Base-by-base conservation (phyloP, 2,113 vertebrate species). In the Pseudopodoces humilis region DNA sequence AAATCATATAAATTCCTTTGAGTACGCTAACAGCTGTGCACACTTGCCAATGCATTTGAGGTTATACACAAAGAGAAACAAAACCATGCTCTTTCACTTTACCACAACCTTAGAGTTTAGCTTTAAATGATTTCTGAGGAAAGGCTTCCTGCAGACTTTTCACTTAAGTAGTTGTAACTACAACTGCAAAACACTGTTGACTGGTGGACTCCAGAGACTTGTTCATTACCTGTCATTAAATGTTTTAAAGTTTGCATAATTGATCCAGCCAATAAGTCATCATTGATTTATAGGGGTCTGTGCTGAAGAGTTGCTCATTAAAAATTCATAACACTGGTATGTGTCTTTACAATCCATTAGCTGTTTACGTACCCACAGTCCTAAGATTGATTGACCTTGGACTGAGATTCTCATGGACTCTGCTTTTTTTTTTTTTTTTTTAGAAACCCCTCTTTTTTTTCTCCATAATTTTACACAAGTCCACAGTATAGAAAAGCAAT, bases 191-290 rank as follows among this genome's bases (percentile, higher is more conserved):
- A 97, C 96, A 96, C 95, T 92, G 95, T 96, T 97, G 96, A 96
- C 92, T 82, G 91, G 93, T 85, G 92, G 97, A 89, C 99, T 97
- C 98, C 65, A 43, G 98, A 98, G 99, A 98, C 97, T 97, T 98
- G 97, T 99, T 99, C 98, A 99, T 99, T 99, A 99, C 98, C 98
- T 99, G 99, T 99, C 98, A 99, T 99, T 99, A 99, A 99, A 99
- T 99, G 99, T 99, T 99, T 99, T 99, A 98, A 99, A 99, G 98
- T 99, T 99, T 99, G 99, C 99, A 99, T 99, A 99, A 99, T 99
- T 99, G 99, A 99, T 99, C 98, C 95, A 97, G 97, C 98, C 98
- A 99, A 99, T 99, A 99, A 99, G 98, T 99, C 98, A 98, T 99
- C 98, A 99, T 99, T 99, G 99, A 99, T 99, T 99, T 98, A 99